phyloP scores from a whole-genome alignment of 1,140 invertebrate genomes.

The Saccostrea cuccullata region DNA sequence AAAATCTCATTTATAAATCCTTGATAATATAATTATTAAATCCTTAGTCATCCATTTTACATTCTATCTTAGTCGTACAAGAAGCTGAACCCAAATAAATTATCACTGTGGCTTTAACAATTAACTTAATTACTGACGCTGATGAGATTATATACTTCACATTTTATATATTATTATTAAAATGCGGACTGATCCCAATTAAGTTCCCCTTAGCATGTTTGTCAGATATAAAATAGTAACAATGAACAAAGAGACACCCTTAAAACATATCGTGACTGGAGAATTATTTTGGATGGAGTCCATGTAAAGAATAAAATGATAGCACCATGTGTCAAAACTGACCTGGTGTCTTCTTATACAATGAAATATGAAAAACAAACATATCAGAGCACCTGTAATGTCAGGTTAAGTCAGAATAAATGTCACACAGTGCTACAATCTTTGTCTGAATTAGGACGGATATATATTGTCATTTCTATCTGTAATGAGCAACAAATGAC shows the following conservation, averaged over 20 bases:
- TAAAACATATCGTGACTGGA: conserved; percentile 9
- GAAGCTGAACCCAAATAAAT: background rate
- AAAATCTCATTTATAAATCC: background rate
- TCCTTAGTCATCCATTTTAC: background rate
- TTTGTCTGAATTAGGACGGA: background rate
- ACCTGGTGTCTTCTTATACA: background rate
- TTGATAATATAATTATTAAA: background rate
- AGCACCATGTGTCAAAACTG: background rate
- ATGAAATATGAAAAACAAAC: conserved; percentile 14
- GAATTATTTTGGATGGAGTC: background rate
- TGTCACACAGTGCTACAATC: background rate
- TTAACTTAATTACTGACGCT: conserved; percentile 18
- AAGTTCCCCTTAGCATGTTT: background rate
- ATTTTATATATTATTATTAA: conserved; percentile 3
- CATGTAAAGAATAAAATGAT: conserved; percentile 1
- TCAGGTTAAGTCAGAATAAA: conserved; percentile 25
- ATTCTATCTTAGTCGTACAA: background rate
- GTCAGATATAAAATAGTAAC: background rate
- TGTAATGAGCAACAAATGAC: background rate
- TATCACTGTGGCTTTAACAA: background rate
- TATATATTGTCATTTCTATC: background rate
- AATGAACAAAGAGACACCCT: background rate
- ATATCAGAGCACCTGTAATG: conserved; percentile 28
- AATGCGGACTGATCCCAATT: background rate
- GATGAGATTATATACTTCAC: background rate